A percentile compares a stretch with the other conserved stretches of the same genome.
phyloP scores from a whole-genome alignment of 1,140 invertebrate genomes.

The Diachasma alloeum region DNA sequence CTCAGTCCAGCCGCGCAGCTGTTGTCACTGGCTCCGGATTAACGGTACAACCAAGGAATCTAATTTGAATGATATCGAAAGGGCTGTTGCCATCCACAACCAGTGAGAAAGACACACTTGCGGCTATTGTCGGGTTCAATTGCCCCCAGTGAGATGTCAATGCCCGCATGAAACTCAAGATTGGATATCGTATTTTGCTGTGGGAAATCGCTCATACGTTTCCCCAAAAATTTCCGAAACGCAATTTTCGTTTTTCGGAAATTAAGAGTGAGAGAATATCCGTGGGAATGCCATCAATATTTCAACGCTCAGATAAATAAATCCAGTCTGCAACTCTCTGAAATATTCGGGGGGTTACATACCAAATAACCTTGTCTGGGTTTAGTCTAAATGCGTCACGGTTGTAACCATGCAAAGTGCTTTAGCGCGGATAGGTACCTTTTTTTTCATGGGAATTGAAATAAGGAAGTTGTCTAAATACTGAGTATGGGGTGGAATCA shows the following conservation, averaged over 20 bases:
- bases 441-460: neutral
- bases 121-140: constrained; percentile 5
- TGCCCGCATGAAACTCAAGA: constrained; percentile 6
- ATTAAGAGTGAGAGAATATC: neutral
- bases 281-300: constrained; percentile 16
- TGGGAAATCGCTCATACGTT: neutral
- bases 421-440: neutral
- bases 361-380: constrained; percentile 30
- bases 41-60: constrained; percentile 37
- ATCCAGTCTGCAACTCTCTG: neutral
- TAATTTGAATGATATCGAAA: constrained; percentile 43
- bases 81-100: neutral
- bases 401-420: neutral
- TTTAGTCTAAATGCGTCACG: constrained; percentile 18
- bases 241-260: neutral
- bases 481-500: no score
- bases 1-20: no score
- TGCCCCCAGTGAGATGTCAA: neutral
- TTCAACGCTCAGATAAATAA: constrained; percentile 18
- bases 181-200: neutral
- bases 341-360: neutral
- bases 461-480: no score
- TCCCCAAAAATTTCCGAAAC: neutral
- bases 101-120: neutral
- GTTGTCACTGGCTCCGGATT: no score